Evolutionary conservation across 2,113 vertebrate species (phyloP).

Genomic region (Tetraodon nigroviridis): DNA sequence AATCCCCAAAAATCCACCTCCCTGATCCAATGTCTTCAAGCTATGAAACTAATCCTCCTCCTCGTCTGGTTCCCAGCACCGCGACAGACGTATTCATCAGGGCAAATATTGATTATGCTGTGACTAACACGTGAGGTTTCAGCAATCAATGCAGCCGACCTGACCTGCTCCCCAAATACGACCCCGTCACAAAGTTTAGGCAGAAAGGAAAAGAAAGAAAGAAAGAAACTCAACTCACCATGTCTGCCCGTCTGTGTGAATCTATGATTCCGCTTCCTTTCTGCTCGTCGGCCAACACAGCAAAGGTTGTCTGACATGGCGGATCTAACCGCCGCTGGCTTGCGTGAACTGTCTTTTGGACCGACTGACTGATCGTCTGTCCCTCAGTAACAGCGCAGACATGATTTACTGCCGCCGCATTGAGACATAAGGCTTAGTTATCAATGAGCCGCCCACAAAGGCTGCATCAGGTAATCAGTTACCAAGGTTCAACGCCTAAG

Average conservation of each 20-base stretch:
- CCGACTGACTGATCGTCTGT: background rate
- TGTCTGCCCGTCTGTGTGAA: constrained; percentile 10
- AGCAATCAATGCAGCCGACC: background rate
- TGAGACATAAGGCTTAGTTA: constrained; percentile 16
- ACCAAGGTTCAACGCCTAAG: constrained; percentile 23
- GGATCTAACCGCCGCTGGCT: background rate
- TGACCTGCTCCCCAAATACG: background rate
- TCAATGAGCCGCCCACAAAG: constrained; percentile 12
- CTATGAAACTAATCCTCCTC: background rate
- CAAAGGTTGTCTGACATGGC: constrained; percentile 24
- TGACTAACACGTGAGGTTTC: background rate
- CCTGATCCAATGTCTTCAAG: constrained; percentile 3
- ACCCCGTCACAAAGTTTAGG: background rate
- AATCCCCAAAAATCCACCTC: constrained; percentile 4
- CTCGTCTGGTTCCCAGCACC: background rate
- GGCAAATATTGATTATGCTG: constrained; percentile 8
- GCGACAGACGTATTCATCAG: background rate
- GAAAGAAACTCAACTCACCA: constrained; percentile 33
- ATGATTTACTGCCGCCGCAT: background rate
- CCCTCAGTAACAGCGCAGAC: background rate
- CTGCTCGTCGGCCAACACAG: background rate
- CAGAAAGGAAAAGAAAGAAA: background rate
- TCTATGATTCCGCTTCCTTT: constrained; percentile 3
- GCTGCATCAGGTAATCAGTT: constrained; percentile 37
- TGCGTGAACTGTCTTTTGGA: background rate